Conservation (phyloP, 1,140 invertebrate genomes). For the Bradysia coprophila region DNA sequence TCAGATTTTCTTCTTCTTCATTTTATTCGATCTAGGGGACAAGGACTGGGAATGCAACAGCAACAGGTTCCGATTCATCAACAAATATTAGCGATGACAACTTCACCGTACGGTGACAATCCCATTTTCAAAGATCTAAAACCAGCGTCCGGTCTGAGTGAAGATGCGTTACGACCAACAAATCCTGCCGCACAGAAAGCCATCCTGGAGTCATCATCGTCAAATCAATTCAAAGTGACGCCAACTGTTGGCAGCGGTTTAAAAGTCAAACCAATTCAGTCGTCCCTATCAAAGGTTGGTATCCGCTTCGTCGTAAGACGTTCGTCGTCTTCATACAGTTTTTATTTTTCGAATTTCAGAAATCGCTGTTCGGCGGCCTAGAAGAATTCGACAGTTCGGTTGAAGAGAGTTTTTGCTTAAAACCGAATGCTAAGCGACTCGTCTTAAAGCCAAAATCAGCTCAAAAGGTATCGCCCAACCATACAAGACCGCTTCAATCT, state of each 20-base stretch:
- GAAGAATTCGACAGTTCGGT: conserved; percentile 44
- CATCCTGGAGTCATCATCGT: conserved; percentile 26
- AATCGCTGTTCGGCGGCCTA: conserved; percentile 47
- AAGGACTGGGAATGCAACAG: conserved; percentile 9
- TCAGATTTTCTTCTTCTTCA: not conserved
- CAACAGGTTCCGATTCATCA: conserved; percentile 34
- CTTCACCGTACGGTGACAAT: conserved; percentile 60
- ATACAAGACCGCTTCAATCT: no score
- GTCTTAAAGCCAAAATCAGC: conserved; percentile 29
- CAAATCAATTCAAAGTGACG: conserved; percentile 39
- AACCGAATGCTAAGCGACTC: conserved; percentile 39
- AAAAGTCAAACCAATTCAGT: conserved; percentile 35
- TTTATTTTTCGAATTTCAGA: conserved; percentile 19
- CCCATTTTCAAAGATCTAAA: conserved; percentile 54
- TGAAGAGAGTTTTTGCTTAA: conserved; percentile 37
- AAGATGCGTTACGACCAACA: conserved; percentile 54
- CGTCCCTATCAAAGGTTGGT: conserved; percentile 27
- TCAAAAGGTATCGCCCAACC: no score
- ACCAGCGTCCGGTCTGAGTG: conserved; percentile 29
- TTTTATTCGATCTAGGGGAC: not conserved
- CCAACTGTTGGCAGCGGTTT: conserved; percentile 33
- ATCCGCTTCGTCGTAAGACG: not conserved
- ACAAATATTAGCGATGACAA: conserved; percentile 45
- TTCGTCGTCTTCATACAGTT: not conserved
- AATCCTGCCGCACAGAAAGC: conserved; percentile 47